A percentile compares a stretch with the other conserved stretches of the same genome.
Conservation (phyloP, 2,888 invertebrate species). For the Drosophila kokeensis region DNA sequence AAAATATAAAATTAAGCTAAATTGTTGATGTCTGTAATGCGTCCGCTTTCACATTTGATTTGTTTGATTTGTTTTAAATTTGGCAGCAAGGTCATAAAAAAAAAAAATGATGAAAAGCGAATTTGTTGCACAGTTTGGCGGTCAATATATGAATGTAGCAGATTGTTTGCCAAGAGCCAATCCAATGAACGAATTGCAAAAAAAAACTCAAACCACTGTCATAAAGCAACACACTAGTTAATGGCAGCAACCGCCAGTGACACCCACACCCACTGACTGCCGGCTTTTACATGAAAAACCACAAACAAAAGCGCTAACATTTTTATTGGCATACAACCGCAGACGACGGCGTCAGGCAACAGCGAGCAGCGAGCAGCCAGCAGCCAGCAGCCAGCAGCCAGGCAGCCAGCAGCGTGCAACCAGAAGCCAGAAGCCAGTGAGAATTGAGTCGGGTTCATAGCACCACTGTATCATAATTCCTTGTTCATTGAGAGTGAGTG, state of each 20-base stretch:
- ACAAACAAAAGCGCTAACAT: constrained; percentile 60
- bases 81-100: constrained; percentile 56
- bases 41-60: constrained; percentile 60
- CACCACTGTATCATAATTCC: constrained; percentile 47
- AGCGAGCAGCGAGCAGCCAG: background rate
- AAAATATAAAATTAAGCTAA: constrained; percentile 32
- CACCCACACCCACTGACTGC: constrained; percentile 18
- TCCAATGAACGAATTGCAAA: constrained; percentile 25
- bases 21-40: constrained; percentile 33
- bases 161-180: constrained; percentile 27
- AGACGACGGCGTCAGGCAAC: constrained; percentile 31
- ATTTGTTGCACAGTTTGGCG: constrained; percentile 38
- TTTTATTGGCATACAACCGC: constrained; percentile 66
- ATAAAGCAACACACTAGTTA: constrained; percentile 59
- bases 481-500: constrained; percentile 53
- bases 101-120: constrained; percentile 44
- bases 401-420: background rate
- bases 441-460: background rate
- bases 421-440: background rate
- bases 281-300: constrained; percentile 49
- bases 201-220: constrained; percentile 11
- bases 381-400: background rate
- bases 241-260: constrained; percentile 42
- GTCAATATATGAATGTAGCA: constrained; percentile 11
- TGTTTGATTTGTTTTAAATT: constrained; percentile 70